Percentiles rank a stretch among this genome's conserved stretches.
Evolutionary conservation across 2,113 vertebrate species (phyloP).

Genomic region (Macroglossus sobrinus): DNA sequence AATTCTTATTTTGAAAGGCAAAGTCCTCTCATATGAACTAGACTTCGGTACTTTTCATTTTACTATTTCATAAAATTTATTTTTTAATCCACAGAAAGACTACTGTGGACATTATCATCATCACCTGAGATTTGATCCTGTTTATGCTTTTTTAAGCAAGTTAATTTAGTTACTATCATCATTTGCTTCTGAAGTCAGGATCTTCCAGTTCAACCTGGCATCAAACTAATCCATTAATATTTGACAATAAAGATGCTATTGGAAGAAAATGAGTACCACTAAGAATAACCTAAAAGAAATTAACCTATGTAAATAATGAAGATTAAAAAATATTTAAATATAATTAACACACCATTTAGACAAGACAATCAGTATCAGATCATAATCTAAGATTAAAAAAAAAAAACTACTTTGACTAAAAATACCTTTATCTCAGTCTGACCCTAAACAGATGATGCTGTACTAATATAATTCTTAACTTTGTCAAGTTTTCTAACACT

Average conservation of each 20-base stretch:
- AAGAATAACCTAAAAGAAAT: slow-evolving; percentile 38
- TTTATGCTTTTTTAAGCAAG: slow-evolving; percentile 39
- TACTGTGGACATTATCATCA: slow-evolving; percentile 43
- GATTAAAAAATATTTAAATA: neutral
- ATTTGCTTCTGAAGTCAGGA: slow-evolving; percentile 35
- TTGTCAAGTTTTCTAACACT: neutral
- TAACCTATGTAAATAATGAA: neutral
- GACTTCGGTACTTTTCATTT: slow-evolving; percentile 49
- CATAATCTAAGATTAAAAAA: neutral
- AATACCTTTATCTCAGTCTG: neutral
- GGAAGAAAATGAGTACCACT: slow-evolving; percentile 40
- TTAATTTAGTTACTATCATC: slow-evolving; percentile 41
- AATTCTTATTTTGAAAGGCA: slow-evolving; percentile 54
- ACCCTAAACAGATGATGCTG: neutral
- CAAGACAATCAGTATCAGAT: neutral
- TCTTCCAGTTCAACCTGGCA: neutral
- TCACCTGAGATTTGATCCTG: slow-evolving; percentile 33
- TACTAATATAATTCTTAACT: neutral
- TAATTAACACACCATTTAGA: neutral
- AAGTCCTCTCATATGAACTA: slow-evolving; percentile 43
- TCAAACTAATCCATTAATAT: neutral
- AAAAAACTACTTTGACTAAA: neutral
- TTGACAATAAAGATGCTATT: slow-evolving; percentile 18
- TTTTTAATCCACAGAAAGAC: neutral
- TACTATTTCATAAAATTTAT: slow-evolving; percentile 51